Base-by-base conservation (phyloP, 2,888 invertebrate species). In the Archips crataeganus region DNA sequence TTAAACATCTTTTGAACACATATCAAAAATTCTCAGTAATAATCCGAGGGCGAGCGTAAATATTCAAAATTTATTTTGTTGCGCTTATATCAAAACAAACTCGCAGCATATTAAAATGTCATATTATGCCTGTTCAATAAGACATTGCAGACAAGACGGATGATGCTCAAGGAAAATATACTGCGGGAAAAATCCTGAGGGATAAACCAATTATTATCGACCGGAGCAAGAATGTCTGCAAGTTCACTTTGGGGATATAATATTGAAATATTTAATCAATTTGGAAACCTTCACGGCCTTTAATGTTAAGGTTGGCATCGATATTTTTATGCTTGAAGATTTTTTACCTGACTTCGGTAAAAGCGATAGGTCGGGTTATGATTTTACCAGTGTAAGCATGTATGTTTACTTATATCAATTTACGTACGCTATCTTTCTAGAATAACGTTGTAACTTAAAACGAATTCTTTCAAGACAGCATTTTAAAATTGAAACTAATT, bases 151-250 rank as follows among this genome's bases (percentile, higher is more conserved):
- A 63, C 62, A 68, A 63, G 72, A 72, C 57, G 72, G 72, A 72
- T 72, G 62, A 63, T 57, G 47, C 57, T 32, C 47, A 5, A 6
- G 61, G 62, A 72, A 67, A 57, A 49, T 49, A 63, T 54, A 62
- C 36, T 42, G 5, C 23, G 61, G 65, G 47, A 62, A 67, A 51
- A 62, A 57, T 11, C 54, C 47, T 2, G n/a, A 64, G 57, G 64
- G 64, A 71, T 60, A 71, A 71, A 71, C 49, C 47, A 59, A 71
- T 71, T 71, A 71, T 13, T 60, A 71, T 59, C 36, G 70, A 71
- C 59, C 64, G 39, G 3, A 32, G 49, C 45, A 63, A 64, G 62
- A 23, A 64, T 23, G 36, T 11, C 57, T 32, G 57, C 57, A 32
- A 57, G 32, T 23, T 54, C 23, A 54, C 54, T 54, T 15, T 9